A percentile compares a stretch with the other conserved stretches of the same genome.
These are phyloP conservation scores for Andrena haemorrhoa DNA, from an alignment of 2,888 invertebrate species.

Conservation along the genomic window DNA sequence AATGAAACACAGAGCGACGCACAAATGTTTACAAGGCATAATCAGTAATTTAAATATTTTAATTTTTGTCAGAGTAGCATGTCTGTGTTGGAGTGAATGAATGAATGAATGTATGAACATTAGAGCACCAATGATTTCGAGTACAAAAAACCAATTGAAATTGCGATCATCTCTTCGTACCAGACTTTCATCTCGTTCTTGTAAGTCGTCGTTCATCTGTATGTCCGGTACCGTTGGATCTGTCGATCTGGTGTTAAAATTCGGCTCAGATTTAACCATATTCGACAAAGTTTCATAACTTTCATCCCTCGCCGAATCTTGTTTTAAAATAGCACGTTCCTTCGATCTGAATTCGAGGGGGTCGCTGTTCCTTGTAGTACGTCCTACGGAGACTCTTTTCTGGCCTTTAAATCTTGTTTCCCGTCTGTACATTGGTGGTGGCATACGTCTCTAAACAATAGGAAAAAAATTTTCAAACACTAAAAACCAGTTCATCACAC, in stretches of 20 bases:
- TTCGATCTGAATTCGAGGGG: conserved; percentile 59
- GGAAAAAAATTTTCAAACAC: background rate
- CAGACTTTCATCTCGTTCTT: conserved; percentile 71
- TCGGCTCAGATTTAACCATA: conserved; percentile 70
- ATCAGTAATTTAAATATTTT: background rate
- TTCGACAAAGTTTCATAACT: conserved; percentile 61
- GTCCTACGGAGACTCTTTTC: conserved; percentile 85
- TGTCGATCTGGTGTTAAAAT: conserved; percentile 70
- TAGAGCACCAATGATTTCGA: background rate
- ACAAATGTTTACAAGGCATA: background rate
- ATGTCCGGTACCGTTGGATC: conserved; percentile 79
- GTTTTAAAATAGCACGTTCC: conserved; percentile 55
- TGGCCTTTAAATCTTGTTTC: conserved; percentile 85
- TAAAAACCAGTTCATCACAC: background rate
- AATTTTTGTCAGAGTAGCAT: background rate
- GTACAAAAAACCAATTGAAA: conserved; percentile 6
- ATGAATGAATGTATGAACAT: background rate
- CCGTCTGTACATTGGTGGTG: conserved; percentile 81
- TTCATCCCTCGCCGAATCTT: conserved; percentile 60
- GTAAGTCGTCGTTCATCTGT: conserved; percentile 77
- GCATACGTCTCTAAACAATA: conserved; percentile 75
- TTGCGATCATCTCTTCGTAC: conserved; percentile 60
- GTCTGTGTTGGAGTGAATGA: background rate
- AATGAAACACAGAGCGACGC: no score
- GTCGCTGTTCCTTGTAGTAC: conserved; percentile 72